Evolutionary conservation across 2,113 vertebrate genomes (phyloP).

Genomic region (Grammomys dolichurus): DNA sequence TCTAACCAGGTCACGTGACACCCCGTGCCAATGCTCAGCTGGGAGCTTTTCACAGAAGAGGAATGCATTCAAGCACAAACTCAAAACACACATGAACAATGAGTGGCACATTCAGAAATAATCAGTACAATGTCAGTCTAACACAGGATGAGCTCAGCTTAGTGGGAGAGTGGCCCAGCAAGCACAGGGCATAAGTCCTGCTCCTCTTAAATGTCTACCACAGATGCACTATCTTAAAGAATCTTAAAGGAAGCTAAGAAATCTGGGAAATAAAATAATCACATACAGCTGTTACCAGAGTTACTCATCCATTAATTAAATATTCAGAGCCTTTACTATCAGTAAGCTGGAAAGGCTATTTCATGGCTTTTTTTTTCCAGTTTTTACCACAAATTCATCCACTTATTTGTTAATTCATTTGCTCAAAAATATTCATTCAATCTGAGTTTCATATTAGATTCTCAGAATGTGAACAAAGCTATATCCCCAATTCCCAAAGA

Average conservation of each 20-base stretch:
- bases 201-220: neutral
- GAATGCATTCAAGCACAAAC: neutral
- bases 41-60: neutral
- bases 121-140: neutral
- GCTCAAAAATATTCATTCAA: neutral
- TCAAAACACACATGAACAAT: neutral
- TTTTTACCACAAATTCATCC: neutral
- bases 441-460: neutral
- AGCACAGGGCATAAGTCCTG: neutral
- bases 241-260: constrained; percentile 11
- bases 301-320: neutral
- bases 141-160: neutral
- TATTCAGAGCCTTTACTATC: neutral
- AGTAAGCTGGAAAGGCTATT: neutral
- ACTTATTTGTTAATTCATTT: neutral
- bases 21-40: no score
- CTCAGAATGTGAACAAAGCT: neutral
- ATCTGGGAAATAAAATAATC: neutral
- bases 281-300: neutral
- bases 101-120: neutral
- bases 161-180: neutral
- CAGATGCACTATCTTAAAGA: neutral
- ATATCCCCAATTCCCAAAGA: neutral
- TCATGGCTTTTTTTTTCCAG: neutral
- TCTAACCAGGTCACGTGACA: neutral